Evolutionary conservation across 2,888 invertebrate genomes (phyloP).

Genomic region (Adela reaumurella): DNA sequence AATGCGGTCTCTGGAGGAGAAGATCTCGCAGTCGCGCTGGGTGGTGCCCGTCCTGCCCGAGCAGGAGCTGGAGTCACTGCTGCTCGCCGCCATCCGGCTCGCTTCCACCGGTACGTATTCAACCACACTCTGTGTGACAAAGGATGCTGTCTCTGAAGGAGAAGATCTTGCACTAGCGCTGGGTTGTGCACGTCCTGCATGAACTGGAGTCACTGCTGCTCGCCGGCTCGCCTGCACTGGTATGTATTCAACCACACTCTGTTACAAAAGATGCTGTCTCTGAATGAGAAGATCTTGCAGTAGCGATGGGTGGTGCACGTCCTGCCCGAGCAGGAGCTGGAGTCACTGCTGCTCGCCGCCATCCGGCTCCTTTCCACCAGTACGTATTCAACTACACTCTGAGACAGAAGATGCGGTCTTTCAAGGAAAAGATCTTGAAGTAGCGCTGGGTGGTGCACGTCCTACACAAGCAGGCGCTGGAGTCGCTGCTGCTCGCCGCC

Average conservation of each 20-base stretch:
- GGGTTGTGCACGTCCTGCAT: slow-evolving; percentile 97
- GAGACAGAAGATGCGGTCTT: slow-evolving; percentile 73
- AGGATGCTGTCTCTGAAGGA: slow-evolving; percentile 86
- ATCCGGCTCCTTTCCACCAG: slow-evolving; percentile 84
- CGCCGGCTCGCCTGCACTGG: slow-evolving; percentile 82
- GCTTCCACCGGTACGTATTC: slow-evolving; percentile 75
- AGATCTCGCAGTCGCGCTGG: slow-evolving; percentile 95
- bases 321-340: slow-evolving; percentile 92
- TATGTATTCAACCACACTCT: slow-evolving; percentile 25
- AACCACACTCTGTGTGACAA: no score
- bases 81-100: slow-evolving; percentile 85
- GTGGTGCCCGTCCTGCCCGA: slow-evolving; percentile 96
- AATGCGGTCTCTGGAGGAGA: slow-evolving; percentile 86
- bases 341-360: slow-evolving; percentile 84
- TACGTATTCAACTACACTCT: no score
- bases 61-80: slow-evolving; percentile 88
- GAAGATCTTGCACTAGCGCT: slow-evolving; percentile 92
- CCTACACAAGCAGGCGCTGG: slow-evolving; percentile 90
- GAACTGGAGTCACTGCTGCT: slow-evolving; percentile 89
- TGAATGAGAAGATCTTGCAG: slow-evolving; percentile 95
- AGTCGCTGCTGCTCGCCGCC: slow-evolving; percentile 84
- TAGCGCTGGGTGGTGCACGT: slow-evolving; percentile 98
- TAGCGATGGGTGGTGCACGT: slow-evolving; percentile 98
- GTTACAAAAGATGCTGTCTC: slow-evolving; percentile 66
- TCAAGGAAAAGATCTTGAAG: slow-evolving; percentile 95